Conservation (phyloP, 2,113 vertebrate species). For the Misgurnus anguillicaudatus region DNA sequence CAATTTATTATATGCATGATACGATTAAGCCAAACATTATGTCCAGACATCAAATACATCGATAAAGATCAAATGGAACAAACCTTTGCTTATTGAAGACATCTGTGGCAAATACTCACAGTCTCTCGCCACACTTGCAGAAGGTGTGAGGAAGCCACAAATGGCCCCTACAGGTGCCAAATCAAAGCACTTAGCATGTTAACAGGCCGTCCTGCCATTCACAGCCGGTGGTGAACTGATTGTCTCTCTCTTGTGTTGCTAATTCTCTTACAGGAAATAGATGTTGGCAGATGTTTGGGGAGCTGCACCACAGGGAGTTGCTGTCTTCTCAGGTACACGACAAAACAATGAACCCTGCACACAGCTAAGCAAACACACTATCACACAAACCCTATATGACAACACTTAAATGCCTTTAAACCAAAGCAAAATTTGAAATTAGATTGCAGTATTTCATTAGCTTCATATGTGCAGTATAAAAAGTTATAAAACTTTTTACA, state of each 20-base stretch:
- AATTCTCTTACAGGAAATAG: constrained; percentile 87
- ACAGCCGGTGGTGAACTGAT: constrained; percentile 66
- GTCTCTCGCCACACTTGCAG: constrained; percentile 43
- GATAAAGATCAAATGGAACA: not conserved
- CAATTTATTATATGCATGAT: too few relatives aligned
- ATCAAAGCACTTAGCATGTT: constrained; percentile 67
- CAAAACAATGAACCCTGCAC: constrained; percentile 59
- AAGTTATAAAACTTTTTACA: too few relatives aligned
- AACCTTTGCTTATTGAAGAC: not conserved
- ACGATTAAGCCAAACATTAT: too few relatives aligned
- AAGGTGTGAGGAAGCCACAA: constrained; percentile 66
- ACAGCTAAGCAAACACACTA: constrained; percentile 22
- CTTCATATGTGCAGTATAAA: too few relatives aligned
- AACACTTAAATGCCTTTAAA: not conserved
- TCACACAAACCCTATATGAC: not conserved
- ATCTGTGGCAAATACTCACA: constrained; percentile 7
- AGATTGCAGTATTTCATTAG: not conserved
- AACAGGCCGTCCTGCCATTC: constrained; percentile 61
- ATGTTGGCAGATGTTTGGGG: constrained; percentile 83
- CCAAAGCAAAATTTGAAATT: not conserved
- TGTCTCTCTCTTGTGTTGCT: constrained; percentile 80
- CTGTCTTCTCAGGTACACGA: constrained; percentile 80
- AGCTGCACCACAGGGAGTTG: constrained; percentile 78
- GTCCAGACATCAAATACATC: not conserved
- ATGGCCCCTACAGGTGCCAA: constrained; percentile 70